phyloP scores from a whole-genome alignment of 23 tunicate species.

The Phallusia fumigata region DNA sequence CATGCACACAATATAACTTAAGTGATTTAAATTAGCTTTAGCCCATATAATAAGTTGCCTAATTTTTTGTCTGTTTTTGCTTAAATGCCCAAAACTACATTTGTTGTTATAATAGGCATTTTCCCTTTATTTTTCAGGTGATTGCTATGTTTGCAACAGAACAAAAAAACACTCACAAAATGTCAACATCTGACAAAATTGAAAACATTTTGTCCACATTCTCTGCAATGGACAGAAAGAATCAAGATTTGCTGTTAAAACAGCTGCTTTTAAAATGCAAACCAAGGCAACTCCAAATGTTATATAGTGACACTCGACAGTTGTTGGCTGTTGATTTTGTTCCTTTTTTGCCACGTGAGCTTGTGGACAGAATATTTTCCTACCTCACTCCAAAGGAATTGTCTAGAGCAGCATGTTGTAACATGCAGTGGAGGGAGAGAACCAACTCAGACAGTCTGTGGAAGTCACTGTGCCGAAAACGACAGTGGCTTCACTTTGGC shows the following conservation, averaged over 20 bases:
- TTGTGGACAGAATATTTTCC: conserved; percentile 83
- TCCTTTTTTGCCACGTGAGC: conserved; percentile 80
- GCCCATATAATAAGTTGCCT: no score
- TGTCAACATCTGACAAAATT: conserved; percentile 26
- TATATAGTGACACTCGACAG: conserved; percentile 68
- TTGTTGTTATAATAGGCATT: no score
- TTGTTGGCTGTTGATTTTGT: conserved; percentile 93
- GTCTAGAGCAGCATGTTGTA: conserved; percentile 63
- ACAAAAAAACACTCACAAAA: not conserved
- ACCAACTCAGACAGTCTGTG: conserved; percentile 74
- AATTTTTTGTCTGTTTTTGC: no score
- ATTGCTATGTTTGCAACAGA: no score
- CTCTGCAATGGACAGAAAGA: conserved; percentile 24
- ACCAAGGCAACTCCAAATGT: conserved; percentile 73
- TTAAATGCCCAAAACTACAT: no score
- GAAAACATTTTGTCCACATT: conserved; percentile 39
- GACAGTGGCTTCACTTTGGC: conserved; percentile 85
- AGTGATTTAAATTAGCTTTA: no score
- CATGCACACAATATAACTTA: no score
- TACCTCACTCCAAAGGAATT: conserved; percentile 75
- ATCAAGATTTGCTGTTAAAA: conserved; percentile 59
- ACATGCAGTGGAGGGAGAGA: conserved; percentile 81
- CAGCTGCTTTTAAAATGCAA: conserved; percentile 71
- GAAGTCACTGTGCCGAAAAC: conserved; percentile 67
- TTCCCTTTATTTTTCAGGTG: no score